Percentiles rank a stretch among this genome's conserved stretches.
Evolutionary conservation across 2,888 invertebrate genomes (phyloP).

Genomic region (Diachrysia chrysitis): DNA sequence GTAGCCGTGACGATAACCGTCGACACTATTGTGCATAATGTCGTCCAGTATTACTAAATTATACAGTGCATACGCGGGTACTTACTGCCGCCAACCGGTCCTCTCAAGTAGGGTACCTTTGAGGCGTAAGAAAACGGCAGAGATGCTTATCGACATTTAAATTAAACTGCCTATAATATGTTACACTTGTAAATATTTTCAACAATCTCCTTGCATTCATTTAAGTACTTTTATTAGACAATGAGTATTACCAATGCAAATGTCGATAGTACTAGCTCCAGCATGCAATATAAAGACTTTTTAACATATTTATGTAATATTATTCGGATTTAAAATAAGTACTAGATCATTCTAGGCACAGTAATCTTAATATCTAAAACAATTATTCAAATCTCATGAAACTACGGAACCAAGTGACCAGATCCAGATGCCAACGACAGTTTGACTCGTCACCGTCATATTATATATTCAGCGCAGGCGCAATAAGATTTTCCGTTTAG

Average conservation of each 20-base stretch:
- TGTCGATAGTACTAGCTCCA: too few relatives aligned
- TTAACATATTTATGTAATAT: not conserved
- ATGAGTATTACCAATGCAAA: too few relatives aligned
- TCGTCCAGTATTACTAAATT: conserved; percentile 83
- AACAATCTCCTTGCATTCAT: not conserved
- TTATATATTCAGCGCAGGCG: conserved; percentile 73
- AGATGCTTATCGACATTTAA: conserved; percentile 5
- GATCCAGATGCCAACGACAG: conserved; percentile 70
- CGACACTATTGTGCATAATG: conserved; percentile 85
- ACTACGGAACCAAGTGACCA: conserved; percentile 59
- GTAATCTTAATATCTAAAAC: not conserved
- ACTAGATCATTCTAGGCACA: not conserved
- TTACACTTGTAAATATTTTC: not conserved
- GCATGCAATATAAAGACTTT: not conserved
- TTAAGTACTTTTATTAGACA: too few relatives aligned
- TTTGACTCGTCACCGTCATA: conserved; percentile 70
- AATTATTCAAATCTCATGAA: conserved; percentile 24
- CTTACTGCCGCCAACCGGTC: conserved; percentile 66
- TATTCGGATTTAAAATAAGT: not conserved
- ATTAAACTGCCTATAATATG: not conserved
- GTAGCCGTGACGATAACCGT: conserved; percentile 79
- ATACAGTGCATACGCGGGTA: conserved; percentile 67
- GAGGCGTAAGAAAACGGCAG: conserved; percentile 25
- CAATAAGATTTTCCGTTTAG: conserved; percentile 70
- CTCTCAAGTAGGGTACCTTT: conserved; percentile 38